Percentiles rank a stretch among this genome's conserved stretches.
phyloP scores from a whole-genome alignment of 2,113 vertebrate species.

The Trachemys scripta region DNA sequence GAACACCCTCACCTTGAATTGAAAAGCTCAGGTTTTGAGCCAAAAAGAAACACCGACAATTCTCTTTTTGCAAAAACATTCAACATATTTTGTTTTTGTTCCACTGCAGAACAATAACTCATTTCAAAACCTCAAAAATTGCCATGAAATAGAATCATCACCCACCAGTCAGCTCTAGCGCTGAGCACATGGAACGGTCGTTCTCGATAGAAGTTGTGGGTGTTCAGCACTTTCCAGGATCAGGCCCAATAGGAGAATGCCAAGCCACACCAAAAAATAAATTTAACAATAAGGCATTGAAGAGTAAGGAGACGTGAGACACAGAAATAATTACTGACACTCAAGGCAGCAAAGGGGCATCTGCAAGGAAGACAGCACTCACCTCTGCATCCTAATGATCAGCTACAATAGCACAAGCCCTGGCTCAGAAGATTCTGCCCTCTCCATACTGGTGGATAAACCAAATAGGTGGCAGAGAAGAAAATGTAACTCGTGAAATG shows the following conservation, averaged over 20 bases:
- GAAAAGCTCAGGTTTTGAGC: not conserved
- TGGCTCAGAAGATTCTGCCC: not conserved
- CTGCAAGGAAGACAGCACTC: not conserved
- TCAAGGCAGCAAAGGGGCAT: not conserved
- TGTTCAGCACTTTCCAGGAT: not conserved
- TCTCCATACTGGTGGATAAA: not conserved
- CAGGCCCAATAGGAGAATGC: not conserved
- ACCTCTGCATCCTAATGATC: not conserved
- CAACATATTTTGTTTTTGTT: not conserved
- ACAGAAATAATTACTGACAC: not conserved
- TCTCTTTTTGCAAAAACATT: not conserved
- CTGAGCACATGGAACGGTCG: not conserved
- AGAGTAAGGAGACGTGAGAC: not conserved
- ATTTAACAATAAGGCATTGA: not conserved
- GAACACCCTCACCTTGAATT: not conserved
- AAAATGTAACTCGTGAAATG: no score
- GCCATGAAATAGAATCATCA: not conserved
- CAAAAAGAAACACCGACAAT: not conserved
- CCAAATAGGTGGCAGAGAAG: not conserved
- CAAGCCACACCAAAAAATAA: not conserved
- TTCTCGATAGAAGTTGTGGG: not conserved
- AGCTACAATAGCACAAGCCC: not conserved
- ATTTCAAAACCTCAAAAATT: not conserved
- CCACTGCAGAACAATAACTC: not conserved
- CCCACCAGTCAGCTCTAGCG: not conserved